Evolutionary conservation across 92 coral and sea anemone species (phyloP).

Genomic region (Porites evermanni): DNA sequence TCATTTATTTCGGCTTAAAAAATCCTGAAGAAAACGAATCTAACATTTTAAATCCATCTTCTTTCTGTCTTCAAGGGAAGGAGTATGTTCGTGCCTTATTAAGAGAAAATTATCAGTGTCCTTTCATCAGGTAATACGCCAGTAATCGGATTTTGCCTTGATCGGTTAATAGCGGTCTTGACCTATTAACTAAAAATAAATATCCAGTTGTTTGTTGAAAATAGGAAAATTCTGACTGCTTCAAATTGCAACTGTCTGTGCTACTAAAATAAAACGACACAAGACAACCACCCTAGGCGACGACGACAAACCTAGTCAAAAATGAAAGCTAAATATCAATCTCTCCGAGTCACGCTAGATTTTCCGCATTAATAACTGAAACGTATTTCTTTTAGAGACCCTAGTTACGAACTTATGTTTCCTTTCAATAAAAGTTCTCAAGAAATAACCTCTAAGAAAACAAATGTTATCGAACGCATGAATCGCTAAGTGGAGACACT

Average conservation of each 20-base stretch:
- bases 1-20: not conserved
- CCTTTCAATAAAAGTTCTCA: slow-evolving; percentile 6
- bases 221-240: not conserved
- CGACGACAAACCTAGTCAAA: not conserved
- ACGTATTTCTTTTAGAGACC: not conserved
- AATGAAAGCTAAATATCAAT: not conserved
- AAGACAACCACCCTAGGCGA: not conserved
- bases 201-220: not conserved
- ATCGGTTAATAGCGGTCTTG: not conserved
- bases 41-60: not conserved
- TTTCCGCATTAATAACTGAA: not conserved
- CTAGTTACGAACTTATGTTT: slow-evolving; percentile 23
- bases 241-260: not conserved
- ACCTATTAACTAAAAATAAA: not conserved
- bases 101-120: not conserved
- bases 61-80: not conserved
- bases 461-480: not conserved
- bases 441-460: not conserved
- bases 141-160: not conserved
- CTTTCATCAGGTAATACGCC: not conserved
- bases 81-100: not conserved
- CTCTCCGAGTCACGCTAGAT: slow-evolving; percentile 5
- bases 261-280: not conserved
- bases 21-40: slow-evolving; percentile 1
- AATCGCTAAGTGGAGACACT: slow-evolving; percentile 3